These are phyloP conservation scores for Rhynchomys soricoides DNA, from an alignment of 2,113 vertebrate genomes.

Conservation along the genomic window DNA sequence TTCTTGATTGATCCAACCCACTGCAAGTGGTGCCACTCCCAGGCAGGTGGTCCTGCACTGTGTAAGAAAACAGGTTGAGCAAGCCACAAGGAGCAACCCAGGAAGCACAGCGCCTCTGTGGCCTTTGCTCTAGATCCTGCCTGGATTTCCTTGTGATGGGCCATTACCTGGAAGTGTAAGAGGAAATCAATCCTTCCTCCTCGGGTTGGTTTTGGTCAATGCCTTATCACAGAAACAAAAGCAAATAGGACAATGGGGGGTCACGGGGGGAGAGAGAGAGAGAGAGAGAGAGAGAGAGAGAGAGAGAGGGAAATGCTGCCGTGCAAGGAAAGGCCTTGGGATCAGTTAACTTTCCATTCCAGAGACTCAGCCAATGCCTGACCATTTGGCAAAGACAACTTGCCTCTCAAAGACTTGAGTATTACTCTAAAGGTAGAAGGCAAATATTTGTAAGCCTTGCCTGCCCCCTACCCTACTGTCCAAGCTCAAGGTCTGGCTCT, in stretches of 20 bases:
- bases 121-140: too few relatives aligned
- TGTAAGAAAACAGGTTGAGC: neutral
- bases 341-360: constrained; percentile 62
- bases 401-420: constrained; percentile 76
- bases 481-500: neutral
- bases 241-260: neutral
- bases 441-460: neutral
- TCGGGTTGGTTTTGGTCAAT: neutral
- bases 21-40: too few relatives aligned
- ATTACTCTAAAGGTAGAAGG: constrained; percentile 64
- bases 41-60: neutral
- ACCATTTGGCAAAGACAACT: constrained; percentile 68
- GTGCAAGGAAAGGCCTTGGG: neutral
- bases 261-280: too few relatives aligned
- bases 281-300: too few relatives aligned
- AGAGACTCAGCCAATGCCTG: constrained; percentile 67
- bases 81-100: neutral
- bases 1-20: neutral
- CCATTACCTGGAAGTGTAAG: neutral
- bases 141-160: neutral
- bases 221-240: neutral
- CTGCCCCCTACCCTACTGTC: too few relatives aligned
- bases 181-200: neutral
- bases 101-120: neutral
- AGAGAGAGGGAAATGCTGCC: too few relatives aligned